Evolutionary conservation across 2,888 invertebrate species (phyloP).

Genomic region (Exephanes ischioxanthus): DNA sequence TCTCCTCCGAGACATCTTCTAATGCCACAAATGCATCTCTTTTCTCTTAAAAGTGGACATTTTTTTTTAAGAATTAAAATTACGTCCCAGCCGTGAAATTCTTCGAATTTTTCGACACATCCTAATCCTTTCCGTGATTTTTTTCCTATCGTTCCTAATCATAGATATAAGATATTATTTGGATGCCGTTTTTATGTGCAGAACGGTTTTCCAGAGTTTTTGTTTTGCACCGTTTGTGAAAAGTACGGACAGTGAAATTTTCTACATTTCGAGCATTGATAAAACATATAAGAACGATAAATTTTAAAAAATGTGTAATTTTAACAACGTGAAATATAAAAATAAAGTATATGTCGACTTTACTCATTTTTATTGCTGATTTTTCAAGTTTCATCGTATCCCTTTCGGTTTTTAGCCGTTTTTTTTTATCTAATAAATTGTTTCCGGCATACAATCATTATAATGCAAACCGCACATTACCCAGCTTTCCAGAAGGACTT

Average conservation of each 20-base stretch:
- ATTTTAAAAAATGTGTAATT: too few relatives aligned
- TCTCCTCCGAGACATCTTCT: conserved; percentile 42
- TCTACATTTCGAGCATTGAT: too few relatives aligned
- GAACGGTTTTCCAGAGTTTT: too few relatives aligned
- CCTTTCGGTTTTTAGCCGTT: background rate
- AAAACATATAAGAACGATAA: too few relatives aligned
- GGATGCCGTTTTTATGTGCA: too few relatives aligned
- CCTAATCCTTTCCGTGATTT: background rate
- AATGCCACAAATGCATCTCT: conserved; percentile 40
- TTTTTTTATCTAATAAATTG: background rate
- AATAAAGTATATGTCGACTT: too few relatives aligned
- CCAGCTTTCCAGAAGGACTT: conserved; percentile 1
- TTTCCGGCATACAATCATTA: background rate
- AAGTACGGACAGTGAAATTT: too few relatives aligned
- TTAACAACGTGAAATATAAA: too few relatives aligned
- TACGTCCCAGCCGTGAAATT: background rate
- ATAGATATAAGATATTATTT: too few relatives aligned
- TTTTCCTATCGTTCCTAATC: background rate
- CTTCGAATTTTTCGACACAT: conserved; percentile 3
- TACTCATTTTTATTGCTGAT: background rate
- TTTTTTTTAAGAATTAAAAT: background rate
- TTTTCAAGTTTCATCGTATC: background rate
- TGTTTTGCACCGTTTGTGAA: too few relatives aligned
- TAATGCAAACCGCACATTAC: background rate
- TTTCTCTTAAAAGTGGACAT: conserved; percentile 16